Evolutionary conservation across 2,797 vertebrate genomes (phyloP).

Genomic region (Takifugu ocellatus): DNA sequence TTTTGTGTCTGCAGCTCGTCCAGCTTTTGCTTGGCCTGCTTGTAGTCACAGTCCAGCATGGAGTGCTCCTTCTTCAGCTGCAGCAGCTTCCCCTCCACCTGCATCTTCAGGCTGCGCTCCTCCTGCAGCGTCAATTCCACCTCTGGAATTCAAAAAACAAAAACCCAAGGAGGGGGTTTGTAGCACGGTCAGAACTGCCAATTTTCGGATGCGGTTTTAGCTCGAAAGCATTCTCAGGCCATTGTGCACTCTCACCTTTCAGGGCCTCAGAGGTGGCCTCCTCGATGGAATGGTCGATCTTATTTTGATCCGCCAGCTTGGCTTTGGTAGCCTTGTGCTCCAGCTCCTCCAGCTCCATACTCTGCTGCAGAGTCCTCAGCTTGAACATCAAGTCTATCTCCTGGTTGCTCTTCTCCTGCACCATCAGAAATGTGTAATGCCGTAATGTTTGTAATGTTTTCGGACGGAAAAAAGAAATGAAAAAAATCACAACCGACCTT

Average conservation of each 20-base stretch:
- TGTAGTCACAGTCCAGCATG: slow-evolving; percentile 90
- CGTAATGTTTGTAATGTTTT: neutral
- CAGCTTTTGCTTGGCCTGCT: slow-evolving; percentile 85
- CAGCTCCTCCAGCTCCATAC: slow-evolving; percentile 90
- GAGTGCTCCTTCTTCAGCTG: slow-evolving; percentile 90
- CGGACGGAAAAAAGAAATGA: neutral
- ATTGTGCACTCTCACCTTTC: slow-evolving; percentile 79
- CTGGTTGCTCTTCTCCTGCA: slow-evolving; percentile 91
- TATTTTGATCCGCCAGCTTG: slow-evolving; percentile 86
- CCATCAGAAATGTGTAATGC: slow-evolving; percentile 4
- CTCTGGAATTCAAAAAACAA: slow-evolving; percentile 66
- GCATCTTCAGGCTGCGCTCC: slow-evolving; percentile 85
- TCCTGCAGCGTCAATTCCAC: slow-evolving; percentile 90
- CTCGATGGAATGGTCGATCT: slow-evolving; percentile 89
- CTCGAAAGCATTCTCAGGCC: neutral
- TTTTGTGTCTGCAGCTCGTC: slow-evolving; percentile 84
- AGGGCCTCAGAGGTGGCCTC: slow-evolving; percentile 92
- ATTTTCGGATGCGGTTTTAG: too few species aligned
- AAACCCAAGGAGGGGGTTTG: neutral
- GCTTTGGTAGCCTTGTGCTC: slow-evolving; percentile 91
- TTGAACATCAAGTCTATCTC: slow-evolving; percentile 96
- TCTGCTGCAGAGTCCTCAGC: slow-evolving; percentile 91
- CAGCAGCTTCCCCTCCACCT: slow-evolving; percentile 85
- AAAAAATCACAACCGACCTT: slow-evolving; percentile 76
- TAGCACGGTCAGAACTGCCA: too few species aligned